Conservation (phyloP, 2,113 vertebrate species). For the Holacanthus passer region DNA sequence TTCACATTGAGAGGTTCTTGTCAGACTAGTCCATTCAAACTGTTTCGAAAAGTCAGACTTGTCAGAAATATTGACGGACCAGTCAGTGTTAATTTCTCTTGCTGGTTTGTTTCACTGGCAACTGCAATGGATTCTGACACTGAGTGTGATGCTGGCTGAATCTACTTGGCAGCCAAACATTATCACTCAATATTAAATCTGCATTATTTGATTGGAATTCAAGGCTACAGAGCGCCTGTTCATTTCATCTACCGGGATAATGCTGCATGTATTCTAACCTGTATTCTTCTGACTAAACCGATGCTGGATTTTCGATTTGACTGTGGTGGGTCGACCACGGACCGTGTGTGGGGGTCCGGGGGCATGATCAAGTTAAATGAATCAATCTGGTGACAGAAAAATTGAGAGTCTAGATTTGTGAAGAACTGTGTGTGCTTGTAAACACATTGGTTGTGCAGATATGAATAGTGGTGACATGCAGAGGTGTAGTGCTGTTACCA, state of each 20-base stretch:
- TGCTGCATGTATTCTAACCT: constrained; percentile 6
- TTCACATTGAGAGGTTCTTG: constrained; percentile 6
- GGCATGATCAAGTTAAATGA: too few species aligned
- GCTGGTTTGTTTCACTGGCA: constrained; percentile 19
- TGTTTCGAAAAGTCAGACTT: constrained; percentile 33
- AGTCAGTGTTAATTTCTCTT: constrained; percentile 40
- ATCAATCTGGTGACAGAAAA: too few species aligned
- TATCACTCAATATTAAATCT: constrained; percentile 31
- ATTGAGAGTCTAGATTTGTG: too few species aligned
- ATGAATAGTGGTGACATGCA: too few species aligned
- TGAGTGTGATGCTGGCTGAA: constrained; percentile 13
- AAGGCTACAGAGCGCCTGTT: constrained; percentile 35
- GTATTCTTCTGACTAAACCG: constrained; percentile 20
- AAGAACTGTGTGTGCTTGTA: too few species aligned
- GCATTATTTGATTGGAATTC: constrained; percentile 42
- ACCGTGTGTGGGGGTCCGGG: too few species aligned
- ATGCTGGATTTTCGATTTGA: too few species aligned
- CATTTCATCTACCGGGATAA: constrained; percentile 31
- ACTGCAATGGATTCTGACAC: constrained; percentile 37
- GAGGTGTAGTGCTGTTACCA: too few species aligned
- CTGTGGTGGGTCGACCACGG: too few species aligned
- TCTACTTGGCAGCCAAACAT: constrained; percentile 9
- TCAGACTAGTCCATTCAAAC: not conserved
- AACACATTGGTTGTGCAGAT: too few species aligned
- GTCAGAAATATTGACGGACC: constrained; percentile 57